Conservation (phyloP, 2,797 vertebrate species). For the Sebastes ruberrimus region DNA sequence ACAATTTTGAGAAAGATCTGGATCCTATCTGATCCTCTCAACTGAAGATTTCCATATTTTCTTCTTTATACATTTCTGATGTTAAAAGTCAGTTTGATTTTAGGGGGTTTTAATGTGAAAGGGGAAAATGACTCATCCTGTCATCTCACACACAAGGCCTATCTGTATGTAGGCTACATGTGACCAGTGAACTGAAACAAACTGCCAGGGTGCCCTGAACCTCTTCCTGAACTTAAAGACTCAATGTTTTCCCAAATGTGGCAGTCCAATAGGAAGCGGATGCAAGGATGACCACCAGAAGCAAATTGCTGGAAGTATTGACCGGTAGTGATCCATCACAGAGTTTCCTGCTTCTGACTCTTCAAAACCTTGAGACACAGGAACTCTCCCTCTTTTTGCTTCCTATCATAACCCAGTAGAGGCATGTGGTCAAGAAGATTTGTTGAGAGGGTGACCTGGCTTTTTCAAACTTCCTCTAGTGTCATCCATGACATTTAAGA, state of each 20-base stretch:
- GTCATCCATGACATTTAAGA: not conserved
- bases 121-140: not conserved
- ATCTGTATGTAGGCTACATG: not conserved
- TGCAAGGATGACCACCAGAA: slow-evolving; percentile 32
- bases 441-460: not conserved
- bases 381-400: slow-evolving; percentile 18
- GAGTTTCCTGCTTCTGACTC: slow-evolving; percentile 30
- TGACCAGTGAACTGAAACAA: slow-evolving; percentile 10
- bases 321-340: slow-evolving; percentile 16
- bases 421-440: not conserved
- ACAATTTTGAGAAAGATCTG: not conserved
- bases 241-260: slow-evolving; percentile 5
- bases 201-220: slow-evolving; percentile 11
- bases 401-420: slow-evolving; percentile 5
- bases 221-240: not conserved
- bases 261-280: slow-evolving; percentile 19
- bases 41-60: not conserved
- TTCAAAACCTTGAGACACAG: slow-evolving; percentile 42
- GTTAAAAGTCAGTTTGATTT: not conserved
- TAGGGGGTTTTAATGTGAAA: not conserved
- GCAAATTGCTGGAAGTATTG: slow-evolving; percentile 5
- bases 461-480: slow-evolving; percentile 2
- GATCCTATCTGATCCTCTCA: not conserved
- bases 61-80: not conserved
- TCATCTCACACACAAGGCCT: not conserved